A percentile compares a stretch with the other conserved stretches of the same genome.
Evolutionary conservation across 2,113 vertebrate species (phyloP).

Genomic region (Apodemus sylvaticus): DNA sequence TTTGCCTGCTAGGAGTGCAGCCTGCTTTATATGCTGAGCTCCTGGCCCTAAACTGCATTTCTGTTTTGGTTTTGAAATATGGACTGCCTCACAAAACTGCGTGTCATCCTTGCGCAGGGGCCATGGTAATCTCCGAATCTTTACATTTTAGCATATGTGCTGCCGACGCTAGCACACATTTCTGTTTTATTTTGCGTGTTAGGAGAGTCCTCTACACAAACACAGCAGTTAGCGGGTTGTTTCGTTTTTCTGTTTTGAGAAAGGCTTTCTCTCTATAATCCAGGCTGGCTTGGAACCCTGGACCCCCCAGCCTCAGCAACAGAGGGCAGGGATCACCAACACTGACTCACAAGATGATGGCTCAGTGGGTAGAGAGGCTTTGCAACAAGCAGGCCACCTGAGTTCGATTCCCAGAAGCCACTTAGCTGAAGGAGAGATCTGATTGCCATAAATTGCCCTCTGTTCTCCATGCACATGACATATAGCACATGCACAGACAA

Average conservation of each 20-base stretch:
- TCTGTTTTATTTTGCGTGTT: not conserved
- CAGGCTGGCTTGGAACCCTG: not conserved
- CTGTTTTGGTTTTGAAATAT: too few relatives aligned
- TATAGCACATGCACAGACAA: too few relatives aligned
- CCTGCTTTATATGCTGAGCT: not conserved
- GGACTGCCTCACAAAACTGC: too few relatives aligned
- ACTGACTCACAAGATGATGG: not conserved
- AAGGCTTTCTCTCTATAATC: not conserved
- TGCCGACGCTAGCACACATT: not conserved
- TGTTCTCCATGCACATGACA: not conserved
- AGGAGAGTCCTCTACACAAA: not conserved
- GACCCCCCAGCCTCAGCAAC: not conserved
- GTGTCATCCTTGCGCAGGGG: too few relatives aligned
- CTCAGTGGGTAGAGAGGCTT: not conserved
- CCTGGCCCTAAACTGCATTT: not conserved
- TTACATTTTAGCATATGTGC: too few relatives aligned
- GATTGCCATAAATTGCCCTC: not conserved
- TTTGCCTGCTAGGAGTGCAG: not conserved
- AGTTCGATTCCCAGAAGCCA: not conserved
- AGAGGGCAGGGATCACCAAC: not conserved
- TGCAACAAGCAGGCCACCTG: not conserved
- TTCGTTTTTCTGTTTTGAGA: not conserved
- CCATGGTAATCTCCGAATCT: too few relatives aligned
- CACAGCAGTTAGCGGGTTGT: not conserved
- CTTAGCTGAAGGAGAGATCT: not conserved